Evolutionary conservation across 92 coral and sea anemone genomes (phyloP), one percentile per base, ranked within the genome.

Genomic region (Desmophyllum pertusum): DNA sequence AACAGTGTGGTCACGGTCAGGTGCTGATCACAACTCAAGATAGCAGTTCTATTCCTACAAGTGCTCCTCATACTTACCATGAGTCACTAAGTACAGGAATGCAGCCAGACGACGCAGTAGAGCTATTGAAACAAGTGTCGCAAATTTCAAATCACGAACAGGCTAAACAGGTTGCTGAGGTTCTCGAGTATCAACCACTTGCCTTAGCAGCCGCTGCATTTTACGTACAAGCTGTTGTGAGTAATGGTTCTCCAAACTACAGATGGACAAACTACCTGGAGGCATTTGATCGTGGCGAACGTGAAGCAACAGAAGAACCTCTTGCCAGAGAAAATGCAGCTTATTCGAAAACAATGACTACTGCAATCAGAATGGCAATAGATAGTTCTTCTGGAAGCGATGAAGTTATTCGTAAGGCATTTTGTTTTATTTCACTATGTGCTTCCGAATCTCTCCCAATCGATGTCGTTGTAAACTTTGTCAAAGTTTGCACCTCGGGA

Each of bases 11-110:
- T 2, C 69, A 75, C 2, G 90, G 90, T 37, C 90, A 87, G 55
- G 48, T 87, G n/a, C 36, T 87, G 31, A 51, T 87, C 11, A 81
- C 87, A 13, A 87, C 90, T 62, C 90, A 87, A 74, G 90, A 87
- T 39, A 38, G n/a, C 41, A 42, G 53, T 33, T 37, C 87, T 6
- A 81, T 81, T 64, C 57, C 83, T 2, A 25, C 29, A n/a, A 39
- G 68, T 51, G 75, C 83, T 17, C 25, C 78, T 5, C 72, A 48
- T 62, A 50, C 77, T 31, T 62, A 61, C 45, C 82, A 73, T 48
- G 78, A 36, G 15, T 63, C 83, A 5, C 77, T 87, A 1, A 87
- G 78, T 21, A 21, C 38, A 8, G 90, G 87, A 39, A 87, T 87
- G 90, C 50, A 64, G 23, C 46, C 50, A 0, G 83, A 65, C 19